Conservation (phyloP, 1,140 invertebrate genomes). For the Tetramorium alpestre region DNA sequence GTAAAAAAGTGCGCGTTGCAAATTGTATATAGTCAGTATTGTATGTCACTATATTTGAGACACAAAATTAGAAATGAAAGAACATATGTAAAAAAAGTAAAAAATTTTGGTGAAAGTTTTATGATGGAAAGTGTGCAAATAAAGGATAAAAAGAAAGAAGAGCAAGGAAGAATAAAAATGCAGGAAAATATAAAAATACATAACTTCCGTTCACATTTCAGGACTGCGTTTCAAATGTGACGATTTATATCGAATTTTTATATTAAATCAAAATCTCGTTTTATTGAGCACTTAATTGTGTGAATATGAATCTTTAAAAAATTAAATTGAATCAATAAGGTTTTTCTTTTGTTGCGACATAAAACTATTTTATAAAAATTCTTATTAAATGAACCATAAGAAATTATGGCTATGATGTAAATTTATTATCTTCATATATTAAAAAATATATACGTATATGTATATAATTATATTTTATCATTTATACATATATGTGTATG, state of each 20-base stretch:
- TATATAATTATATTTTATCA: too few species aligned
- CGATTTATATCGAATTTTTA: background rate
- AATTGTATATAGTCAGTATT: too few species aligned
- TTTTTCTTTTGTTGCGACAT: background rate
- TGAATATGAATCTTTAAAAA: background rate
- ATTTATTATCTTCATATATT: background rate
- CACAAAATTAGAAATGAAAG: too few species aligned
- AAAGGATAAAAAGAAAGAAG: too few species aligned
- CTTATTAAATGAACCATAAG: background rate
- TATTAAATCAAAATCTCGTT: background rate
- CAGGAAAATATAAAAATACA: background rate
- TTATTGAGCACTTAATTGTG: background rate
- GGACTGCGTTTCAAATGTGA: background rate
- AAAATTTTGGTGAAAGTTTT: too few species aligned
- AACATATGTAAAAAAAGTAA: too few species aligned
- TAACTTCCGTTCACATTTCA: background rate
- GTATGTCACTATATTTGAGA: too few species aligned
- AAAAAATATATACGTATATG: too few species aligned
- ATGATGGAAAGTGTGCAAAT: too few species aligned
- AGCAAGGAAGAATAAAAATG: too few species aligned
- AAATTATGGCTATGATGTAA: background rate
- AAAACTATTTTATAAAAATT: slow-evolving; percentile 11
- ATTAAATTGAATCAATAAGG: background rate
- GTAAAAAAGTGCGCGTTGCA: too few species aligned
- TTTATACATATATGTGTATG: too few species aligned